These are phyloP conservation scores for Dryobates pubescens DNA, from an alignment of 2,797 vertebrate genomes.

Conservation along the genomic window DNA sequence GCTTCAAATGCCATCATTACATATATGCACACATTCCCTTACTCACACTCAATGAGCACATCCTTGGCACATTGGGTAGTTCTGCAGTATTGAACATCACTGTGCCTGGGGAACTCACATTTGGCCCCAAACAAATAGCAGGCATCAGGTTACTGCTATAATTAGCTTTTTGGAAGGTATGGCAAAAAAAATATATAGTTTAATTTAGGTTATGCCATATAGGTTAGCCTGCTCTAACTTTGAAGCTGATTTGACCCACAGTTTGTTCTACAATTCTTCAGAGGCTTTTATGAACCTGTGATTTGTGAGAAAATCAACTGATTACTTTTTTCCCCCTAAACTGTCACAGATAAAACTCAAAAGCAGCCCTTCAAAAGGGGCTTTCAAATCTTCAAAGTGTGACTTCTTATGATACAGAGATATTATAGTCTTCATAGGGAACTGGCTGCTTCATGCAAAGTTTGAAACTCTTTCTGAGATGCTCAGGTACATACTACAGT, in stretches of 20 bases:
- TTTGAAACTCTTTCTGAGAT: not conserved
- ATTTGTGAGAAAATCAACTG: not conserved
- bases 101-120: not conserved
- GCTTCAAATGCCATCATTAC: too few relatives aligned
- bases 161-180: not conserved
- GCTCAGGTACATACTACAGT: not conserved
- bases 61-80: not conserved
- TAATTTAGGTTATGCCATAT: not conserved
- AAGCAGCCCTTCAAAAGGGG: not conserved
- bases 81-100: fast-evolving
- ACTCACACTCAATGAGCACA: fast-evolving
- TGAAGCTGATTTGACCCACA: not conserved
- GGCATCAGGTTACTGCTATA: not conserved
- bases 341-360: not conserved
- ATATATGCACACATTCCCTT: not conserved
- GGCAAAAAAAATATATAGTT: not conserved
- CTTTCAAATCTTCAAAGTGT: not conserved
- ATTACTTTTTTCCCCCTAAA: not conserved
- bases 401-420: not conserved
- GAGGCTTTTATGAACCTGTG: not conserved
- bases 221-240: not conserved
- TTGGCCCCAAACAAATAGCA: not conserved
- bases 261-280: not conserved
- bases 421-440: not conserved
- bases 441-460: not conserved